Evolutionary conservation across 2,888 invertebrate species (phyloP).

Genomic region (Cyclophora punctaria): DNA sequence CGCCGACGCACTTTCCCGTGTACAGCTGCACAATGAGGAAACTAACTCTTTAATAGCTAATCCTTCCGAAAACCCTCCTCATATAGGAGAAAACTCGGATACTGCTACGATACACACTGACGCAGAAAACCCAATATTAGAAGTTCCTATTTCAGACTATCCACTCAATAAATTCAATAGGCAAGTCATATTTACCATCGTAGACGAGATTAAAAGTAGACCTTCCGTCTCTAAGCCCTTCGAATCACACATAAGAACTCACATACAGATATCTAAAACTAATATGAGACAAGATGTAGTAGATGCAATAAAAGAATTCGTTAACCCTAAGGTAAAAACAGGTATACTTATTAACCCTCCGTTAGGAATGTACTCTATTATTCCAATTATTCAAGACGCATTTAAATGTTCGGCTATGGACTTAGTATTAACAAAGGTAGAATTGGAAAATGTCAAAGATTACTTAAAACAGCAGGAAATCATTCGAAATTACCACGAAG

Average conservation of each 20-base stretch:
- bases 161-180: conserved; percentile 17
- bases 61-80: neutral
- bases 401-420: conserved; percentile 22
- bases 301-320: conserved; percentile 21
- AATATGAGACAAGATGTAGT: conserved; percentile 20
- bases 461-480: conserved; percentile 22
- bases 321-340: conserved; percentile 22
- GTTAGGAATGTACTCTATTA: conserved; percentile 12
- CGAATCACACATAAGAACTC: conserved; percentile 15
- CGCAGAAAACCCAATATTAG: conserved; percentile 18
- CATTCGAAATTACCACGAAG: conserved; percentile 21
- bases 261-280: conserved; percentile 15
- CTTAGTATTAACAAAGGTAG: conserved; percentile 15
- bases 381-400: conserved; percentile 17
- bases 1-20: conserved; percentile 20
- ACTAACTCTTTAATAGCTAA: conserved; percentile 4
- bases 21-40: conserved; percentile 7
- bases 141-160: conserved; percentile 18
- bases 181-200: conserved; percentile 16
- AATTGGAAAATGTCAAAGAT: conserved; percentile 20
- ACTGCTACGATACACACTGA: conserved; percentile 17
- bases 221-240: conserved; percentile 19
- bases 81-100: neutral
- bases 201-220: conserved; percentile 14
- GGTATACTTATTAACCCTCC: conserved; percentile 16